Percentiles rank a stretch among this genome's conserved stretches.
Evolutionary conservation across 2,888 invertebrate species (phyloP).

Genomic region (Selenia dentaria): DNA sequence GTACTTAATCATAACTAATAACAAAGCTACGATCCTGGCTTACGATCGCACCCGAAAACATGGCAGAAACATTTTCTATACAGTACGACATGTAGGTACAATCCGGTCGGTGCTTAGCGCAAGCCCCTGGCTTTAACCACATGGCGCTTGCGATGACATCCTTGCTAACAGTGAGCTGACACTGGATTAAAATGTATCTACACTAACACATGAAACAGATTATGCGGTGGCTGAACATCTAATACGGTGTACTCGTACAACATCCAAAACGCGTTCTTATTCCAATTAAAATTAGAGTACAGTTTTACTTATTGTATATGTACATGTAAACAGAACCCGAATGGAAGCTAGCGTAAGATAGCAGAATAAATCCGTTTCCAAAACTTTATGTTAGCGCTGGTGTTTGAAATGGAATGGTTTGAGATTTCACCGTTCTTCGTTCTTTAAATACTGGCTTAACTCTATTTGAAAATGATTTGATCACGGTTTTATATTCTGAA

Average conservation of each 20-base stretch:
- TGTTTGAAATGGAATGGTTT: neutral
- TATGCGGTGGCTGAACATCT: slow-evolving; percentile 17
- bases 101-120: slow-evolving; percentile 13
- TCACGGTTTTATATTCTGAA: too few species aligned
- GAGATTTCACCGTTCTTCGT: too few species aligned
- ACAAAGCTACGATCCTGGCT: too few species aligned
- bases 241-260: neutral
- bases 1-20: too few species aligned
- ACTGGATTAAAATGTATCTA: slow-evolving; percentile 35
- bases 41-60: too few species aligned
- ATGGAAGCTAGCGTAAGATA: slow-evolving; percentile 9
- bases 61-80: neutral
- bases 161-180: slow-evolving; percentile 35
- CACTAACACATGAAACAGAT: slow-evolving; percentile 19
- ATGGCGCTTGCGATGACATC: slow-evolving; percentile 29
- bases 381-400: slow-evolving; percentile 10
- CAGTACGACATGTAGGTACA: slow-evolving; percentile 5
- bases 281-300: neutral
- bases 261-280: slow-evolving; percentile 2
- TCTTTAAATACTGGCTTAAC: too few species aligned
- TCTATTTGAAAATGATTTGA: too few species aligned
- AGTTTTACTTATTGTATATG: neutral
- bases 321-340: slow-evolving; percentile 8
- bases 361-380: slow-evolving; percentile 17
- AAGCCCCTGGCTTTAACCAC: slow-evolving; percentile 30